phyloP scores from a whole-genome alignment of 2,113 vertebrate genomes.

The Rhinoderma darwinii region DNA sequence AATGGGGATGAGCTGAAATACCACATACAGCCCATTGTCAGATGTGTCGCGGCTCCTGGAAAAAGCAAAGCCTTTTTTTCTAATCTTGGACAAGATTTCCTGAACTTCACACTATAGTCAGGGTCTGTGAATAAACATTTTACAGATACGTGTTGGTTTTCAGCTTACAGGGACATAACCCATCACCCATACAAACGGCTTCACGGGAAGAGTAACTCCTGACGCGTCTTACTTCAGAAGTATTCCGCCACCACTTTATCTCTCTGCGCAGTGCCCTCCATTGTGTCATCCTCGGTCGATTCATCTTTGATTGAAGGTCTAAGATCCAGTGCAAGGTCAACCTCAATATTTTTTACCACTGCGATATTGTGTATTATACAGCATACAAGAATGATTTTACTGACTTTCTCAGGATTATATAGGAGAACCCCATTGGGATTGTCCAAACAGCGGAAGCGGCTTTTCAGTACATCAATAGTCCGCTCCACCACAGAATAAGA shows the following conservation, averaged over 20 bases:
- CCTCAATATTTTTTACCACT: conserved; percentile 10
- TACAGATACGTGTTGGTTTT: no score
- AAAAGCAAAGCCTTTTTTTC: no score
- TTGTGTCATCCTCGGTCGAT: conserved; percentile 14
- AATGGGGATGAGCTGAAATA: no score
- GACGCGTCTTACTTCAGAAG: conserved; percentile 39
- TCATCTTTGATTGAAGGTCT: conserved; percentile 33
- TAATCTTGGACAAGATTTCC: no score
- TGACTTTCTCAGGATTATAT: conserved; percentile 50
- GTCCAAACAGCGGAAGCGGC: conserved; percentile 51
- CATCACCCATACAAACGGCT: not conserved
- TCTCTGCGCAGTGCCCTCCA: conserved; percentile 36
- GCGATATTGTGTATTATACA: conserved; percentile 56
- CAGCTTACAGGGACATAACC: not conserved
- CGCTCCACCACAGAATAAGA: conserved; percentile 20
- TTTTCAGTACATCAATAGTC: conserved; percentile 46
- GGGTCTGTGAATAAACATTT: no score
- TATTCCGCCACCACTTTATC: conserved; percentile 37
- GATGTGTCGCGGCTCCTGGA: no score
- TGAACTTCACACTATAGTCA: no score
- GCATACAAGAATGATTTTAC: conserved; percentile 52
- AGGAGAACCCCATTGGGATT: conserved; percentile 48
- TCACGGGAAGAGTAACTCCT: not conserved
- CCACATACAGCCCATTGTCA: no score
- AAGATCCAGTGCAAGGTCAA: conserved; percentile 32